A percentile compares a stretch with the other conserved stretches of the same genome.
Evolutionary conservation across 2,113 vertebrate genomes (phyloP).

Genomic region (Scytalopus superciliaris): DNA sequence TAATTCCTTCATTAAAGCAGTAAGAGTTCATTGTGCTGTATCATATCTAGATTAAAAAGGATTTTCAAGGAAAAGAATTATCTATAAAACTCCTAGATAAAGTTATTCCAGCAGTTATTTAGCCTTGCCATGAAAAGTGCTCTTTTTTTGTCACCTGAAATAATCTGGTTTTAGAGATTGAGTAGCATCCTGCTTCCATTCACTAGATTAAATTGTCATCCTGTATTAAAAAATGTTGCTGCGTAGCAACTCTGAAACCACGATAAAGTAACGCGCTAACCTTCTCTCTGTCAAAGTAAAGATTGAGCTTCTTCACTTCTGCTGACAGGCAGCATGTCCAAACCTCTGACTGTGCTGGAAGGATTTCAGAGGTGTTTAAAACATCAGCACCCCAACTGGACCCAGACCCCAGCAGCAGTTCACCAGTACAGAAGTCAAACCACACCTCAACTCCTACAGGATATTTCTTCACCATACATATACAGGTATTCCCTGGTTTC

Average conservation of each 20-base stretch:
- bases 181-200: neutral
- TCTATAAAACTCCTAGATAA: conserved; percentile 13
- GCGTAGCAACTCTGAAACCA: neutral
- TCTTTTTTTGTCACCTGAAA: conserved; percentile 20
- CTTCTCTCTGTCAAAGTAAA: conserved; percentile 4
- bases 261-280: neutral
- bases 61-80: conserved; percentile 23
- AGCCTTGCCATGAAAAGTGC: neutral
- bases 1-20: conserved; percentile 44
- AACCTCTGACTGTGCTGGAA: neutral
- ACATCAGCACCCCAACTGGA: neutral
- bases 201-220: conserved; percentile 45
- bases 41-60: conserved; percentile 25
- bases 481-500: neutral
- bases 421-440: neutral
- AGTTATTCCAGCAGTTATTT: conserved; percentile 47
- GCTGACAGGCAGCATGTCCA: neutral
- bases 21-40: neutral
- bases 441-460: neutral
- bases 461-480: neutral
- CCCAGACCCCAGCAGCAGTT: neutral
- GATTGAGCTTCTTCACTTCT: neutral
- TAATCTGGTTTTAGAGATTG: conserved; percentile 38
- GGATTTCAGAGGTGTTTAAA: neutral
- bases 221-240: conserved; percentile 4